Evolutionary conservation across 2,888 invertebrate genomes (phyloP).

Genomic region (Cataglyphis albicans): DNA sequence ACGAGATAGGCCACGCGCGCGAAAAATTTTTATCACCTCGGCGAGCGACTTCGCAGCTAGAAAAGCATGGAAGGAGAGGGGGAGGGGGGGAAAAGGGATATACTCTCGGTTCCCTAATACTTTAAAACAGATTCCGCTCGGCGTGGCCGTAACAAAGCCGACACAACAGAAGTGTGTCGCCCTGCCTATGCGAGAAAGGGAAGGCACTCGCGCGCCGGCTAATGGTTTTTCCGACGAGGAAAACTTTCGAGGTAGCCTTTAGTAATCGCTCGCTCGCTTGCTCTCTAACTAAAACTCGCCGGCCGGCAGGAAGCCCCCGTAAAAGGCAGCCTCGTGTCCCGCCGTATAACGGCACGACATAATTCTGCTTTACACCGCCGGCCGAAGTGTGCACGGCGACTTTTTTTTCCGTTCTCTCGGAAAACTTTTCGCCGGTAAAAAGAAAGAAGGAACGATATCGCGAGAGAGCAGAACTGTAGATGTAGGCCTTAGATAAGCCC

Average conservation of each 20-base stretch:
- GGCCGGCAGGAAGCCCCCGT: constrained; percentile 63
- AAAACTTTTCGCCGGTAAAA: constrained; percentile 30
- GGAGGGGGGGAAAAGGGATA: neutral
- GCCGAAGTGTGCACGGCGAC: neutral
- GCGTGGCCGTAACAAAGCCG: constrained; percentile 52
- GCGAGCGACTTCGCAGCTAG: neutral
- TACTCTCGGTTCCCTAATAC: constrained; percentile 62
- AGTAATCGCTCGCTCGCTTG: constrained; percentile 48
- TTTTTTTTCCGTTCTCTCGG: constrained; percentile 9
- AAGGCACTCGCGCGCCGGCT: constrained; percentile 55
- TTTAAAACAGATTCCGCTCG: constrained; percentile 44
- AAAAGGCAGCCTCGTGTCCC: constrained; percentile 64
- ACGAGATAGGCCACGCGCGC: constrained; percentile 48
- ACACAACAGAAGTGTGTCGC: constrained; percentile 49
- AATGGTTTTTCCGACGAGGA: constrained; percentile 71
- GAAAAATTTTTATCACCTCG: constrained; percentile 34
- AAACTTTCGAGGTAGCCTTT: constrained; percentile 70
- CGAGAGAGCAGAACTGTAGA: neutral
- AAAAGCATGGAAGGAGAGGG: neutral
- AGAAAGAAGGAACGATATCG: neutral
- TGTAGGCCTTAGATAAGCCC: neutral
- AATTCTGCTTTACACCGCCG: constrained; percentile 69
- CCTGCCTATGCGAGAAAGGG: constrained; percentile 55
- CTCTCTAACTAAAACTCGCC: constrained; percentile 44
- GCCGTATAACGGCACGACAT: constrained; percentile 69